Conservation (phyloP, 2,888 invertebrate genomes). For the Agrotis exclamationis region DNA sequence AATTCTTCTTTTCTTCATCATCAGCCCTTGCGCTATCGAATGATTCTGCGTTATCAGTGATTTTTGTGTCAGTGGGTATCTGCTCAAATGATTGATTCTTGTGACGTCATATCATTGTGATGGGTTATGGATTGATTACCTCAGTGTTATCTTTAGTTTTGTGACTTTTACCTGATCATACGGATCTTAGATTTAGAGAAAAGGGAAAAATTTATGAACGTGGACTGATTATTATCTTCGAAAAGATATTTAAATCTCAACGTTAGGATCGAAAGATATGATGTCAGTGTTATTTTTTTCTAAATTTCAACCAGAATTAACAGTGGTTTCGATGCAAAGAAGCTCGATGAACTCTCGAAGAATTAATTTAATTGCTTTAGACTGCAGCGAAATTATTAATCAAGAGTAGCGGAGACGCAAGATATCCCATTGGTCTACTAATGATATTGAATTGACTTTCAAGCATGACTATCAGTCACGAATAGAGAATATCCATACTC, state of each 20-base stretch:
- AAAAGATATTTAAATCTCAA: not conserved
- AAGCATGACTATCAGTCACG: not conserved
- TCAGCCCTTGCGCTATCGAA: conserved; percentile 38
- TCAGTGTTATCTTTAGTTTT: conserved; percentile 21
- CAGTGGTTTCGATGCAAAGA: too few species aligned
- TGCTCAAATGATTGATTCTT: conserved; percentile 43
- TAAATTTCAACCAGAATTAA: too few species aligned
- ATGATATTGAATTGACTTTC: not conserved
- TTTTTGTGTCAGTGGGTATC: conserved; percentile 32
- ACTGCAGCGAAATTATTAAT: too few species aligned
- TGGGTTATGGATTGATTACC: conserved; percentile 9
- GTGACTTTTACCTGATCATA: conserved; percentile 20
- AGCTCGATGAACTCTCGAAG: too few species aligned
- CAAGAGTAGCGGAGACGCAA: too few species aligned
- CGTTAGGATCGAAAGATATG: too few species aligned
- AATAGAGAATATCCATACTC: not conserved
- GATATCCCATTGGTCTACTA: not conserved
- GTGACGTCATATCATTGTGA: conserved; percentile 43
- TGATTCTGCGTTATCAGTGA: conserved; percentile 18
- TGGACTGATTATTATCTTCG: not conserved
- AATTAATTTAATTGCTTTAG: too few species aligned
- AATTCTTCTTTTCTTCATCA: conserved; percentile 2
- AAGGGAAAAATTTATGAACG: not conserved
- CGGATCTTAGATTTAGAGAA: not conserved
- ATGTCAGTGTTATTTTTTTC: too few species aligned